These are phyloP conservation scores for Barnardius zonarius DNA, from an alignment of 2,113 vertebrate genomes.

Conservation along the genomic window DNA sequence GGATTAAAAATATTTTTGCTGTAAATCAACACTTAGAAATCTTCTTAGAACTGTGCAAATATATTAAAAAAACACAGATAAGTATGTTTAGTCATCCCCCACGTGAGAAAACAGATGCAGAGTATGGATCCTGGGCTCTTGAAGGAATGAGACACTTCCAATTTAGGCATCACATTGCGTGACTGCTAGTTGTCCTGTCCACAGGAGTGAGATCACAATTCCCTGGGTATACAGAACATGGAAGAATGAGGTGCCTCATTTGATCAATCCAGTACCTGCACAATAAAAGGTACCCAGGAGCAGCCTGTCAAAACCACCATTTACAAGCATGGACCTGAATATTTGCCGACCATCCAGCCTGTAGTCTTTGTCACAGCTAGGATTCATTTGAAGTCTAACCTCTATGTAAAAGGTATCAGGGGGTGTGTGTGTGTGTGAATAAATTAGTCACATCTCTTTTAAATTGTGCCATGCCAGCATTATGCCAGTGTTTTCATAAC, in stretches of 20 bases:
- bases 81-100: not conserved
- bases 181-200: not conserved
- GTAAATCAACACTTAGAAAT: not conserved
- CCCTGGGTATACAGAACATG: not conserved
- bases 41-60: not conserved
- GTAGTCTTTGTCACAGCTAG: not conserved
- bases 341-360: not conserved
- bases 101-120: not conserved
- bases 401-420: fast-evolving
- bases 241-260: not conserved
- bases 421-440: not conserved
- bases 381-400: not conserved
- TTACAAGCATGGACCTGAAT: not conserved
- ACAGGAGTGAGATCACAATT: not conserved
- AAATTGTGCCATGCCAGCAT: not conserved
- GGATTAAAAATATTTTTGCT: constrained; percentile 4
- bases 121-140: not conserved
- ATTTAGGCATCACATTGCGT: not conserved
- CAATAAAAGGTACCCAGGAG: not conserved
- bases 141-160: not conserved
- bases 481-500: not conserved
- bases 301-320: not conserved
- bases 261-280: not conserved
- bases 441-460: not conserved
- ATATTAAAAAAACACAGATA: not conserved